Percentiles rank a stretch among this genome's conserved stretches.
Evolutionary conservation across 1,140 invertebrate species (phyloP).

Genomic region (Aphidius ervi): DNA sequence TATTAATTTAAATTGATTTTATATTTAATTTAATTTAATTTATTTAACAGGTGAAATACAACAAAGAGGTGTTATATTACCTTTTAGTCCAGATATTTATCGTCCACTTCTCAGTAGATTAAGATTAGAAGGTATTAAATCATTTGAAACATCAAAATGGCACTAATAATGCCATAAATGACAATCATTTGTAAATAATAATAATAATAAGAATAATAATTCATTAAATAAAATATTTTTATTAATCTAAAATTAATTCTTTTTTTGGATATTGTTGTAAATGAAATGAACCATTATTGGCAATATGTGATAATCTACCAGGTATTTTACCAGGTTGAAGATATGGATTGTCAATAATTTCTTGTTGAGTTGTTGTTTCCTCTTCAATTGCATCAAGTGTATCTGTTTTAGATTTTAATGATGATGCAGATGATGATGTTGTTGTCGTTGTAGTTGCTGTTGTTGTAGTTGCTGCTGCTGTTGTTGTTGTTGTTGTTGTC

Average conservation of each 20-base stretch:
- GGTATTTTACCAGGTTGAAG: conserved; percentile 76
- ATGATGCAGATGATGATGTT: conserved; percentile 21
- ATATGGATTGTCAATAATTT: conserved; percentile 83
- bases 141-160: conserved; percentile 65
- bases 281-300: background rate
- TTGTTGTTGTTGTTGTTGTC: too few relatives aligned
- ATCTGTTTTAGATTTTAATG: conserved; percentile 25
- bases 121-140: conserved; percentile 76
- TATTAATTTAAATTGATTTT: background rate
- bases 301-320: conserved; percentile 41
- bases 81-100: conserved; percentile 88
- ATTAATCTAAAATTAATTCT: conserved; percentile 10
- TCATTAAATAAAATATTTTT: background rate
- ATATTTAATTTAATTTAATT: background rate
- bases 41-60: conserved; percentile 91
- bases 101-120: conserved; percentile 82
- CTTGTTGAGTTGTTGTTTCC: conserved; percentile 53
- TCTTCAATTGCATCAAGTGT: conserved; percentile 49
- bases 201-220: background rate
- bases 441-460: too few relatives aligned
- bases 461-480: too few relatives aligned
- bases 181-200: conserved; percentile 6
- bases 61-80: conserved; percentile 84
- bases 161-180: conserved; percentile 9
- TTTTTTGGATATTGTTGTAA: conserved; percentile 10